These are phyloP conservation scores for Orussus abietinus DNA, from an alignment of 1,140 invertebrate species.

Conservation along the genomic window DNA sequence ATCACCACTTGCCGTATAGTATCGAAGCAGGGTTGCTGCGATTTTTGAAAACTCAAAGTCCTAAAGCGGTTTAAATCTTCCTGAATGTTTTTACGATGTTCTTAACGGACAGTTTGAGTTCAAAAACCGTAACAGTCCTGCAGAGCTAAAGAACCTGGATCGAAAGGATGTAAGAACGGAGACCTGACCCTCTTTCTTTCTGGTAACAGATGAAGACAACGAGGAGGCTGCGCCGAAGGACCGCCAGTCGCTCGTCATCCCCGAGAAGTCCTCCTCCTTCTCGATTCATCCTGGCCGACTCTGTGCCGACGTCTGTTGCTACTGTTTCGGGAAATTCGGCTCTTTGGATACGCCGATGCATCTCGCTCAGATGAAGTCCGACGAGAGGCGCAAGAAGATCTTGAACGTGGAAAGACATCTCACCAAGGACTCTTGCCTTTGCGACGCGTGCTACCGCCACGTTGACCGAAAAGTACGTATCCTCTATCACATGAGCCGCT, in stretches of 20 bases:
- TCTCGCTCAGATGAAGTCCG: constrained; percentile 76
- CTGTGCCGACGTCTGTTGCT: constrained; percentile 78
- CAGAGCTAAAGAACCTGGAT: too few species aligned
- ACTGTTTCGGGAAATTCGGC: constrained; percentile 81
- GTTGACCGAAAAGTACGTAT: constrained; percentile 74
- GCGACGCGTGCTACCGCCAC: constrained; percentile 79
- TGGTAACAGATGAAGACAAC: constrained; percentile 53
- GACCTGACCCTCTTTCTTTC: too few species aligned
- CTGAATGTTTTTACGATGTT: too few species aligned
- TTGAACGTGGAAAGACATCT: constrained; percentile 71
- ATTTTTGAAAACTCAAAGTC: too few species aligned
- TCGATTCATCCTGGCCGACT: constrained; percentile 75
- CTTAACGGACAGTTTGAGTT: too few species aligned
- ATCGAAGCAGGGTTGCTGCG: too few species aligned
- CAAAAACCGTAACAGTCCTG: too few species aligned
- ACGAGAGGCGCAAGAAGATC: constrained; percentile 73
- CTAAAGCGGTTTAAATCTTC: too few species aligned
- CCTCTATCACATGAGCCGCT: constrained; percentile 59
- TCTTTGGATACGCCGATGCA: constrained; percentile 81
- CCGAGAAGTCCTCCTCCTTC: constrained; percentile 81
- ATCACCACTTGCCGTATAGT: too few species aligned
- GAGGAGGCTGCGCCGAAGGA: constrained; percentile 46
- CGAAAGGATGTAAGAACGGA: too few species aligned
- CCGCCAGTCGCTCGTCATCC: constrained; percentile 70
- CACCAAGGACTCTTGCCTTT: constrained; percentile 75